A percentile compares a stretch with the other conserved stretches of the same genome.
Conservation (phyloP, 1,140 invertebrate species). For the Ladona fulva region DNA sequence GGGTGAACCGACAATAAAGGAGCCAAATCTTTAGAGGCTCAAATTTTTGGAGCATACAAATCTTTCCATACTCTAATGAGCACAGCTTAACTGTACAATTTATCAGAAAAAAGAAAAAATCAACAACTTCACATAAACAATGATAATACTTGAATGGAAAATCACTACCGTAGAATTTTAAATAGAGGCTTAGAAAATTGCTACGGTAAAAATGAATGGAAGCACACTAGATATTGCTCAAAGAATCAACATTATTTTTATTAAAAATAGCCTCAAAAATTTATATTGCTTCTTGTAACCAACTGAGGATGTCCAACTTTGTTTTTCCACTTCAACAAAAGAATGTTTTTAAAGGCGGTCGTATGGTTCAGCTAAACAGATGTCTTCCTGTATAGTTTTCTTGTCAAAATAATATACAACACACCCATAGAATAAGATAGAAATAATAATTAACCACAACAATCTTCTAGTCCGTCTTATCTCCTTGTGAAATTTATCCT, state of each 20-base stretch:
- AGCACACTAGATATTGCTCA: slow-evolving; percentile 4
- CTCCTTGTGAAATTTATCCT: not conserved
- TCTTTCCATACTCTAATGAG: not conserved
- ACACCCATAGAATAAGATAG: not conserved
- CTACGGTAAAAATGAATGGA: not conserved
- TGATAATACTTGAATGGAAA: not conserved
- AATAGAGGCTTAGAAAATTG: not conserved
- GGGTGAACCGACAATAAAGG: not conserved
- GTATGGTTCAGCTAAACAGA: not conserved
- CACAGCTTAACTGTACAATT: not conserved
- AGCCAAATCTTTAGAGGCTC: not conserved
- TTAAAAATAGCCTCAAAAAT: not conserved
- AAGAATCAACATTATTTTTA: not conserved
- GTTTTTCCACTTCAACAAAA: not conserved
- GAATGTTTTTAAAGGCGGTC: not conserved
- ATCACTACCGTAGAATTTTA: not conserved
- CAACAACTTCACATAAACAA: not conserved
- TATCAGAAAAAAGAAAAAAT: not conserved
- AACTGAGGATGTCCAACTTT: not conserved
- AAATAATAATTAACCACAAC: not conserved
- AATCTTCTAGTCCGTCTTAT: not conserved
- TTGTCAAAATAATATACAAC: not conserved
- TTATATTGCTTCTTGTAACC: not conserved
- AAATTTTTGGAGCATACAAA: not conserved
- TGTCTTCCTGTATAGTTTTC: not conserved